Percentiles rank a stretch among this genome's conserved stretches.
These are phyloP conservation scores for Rhineura floridana DNA, from an alignment of 2,113 vertebrate species.

Conservation along the genomic window DNA sequence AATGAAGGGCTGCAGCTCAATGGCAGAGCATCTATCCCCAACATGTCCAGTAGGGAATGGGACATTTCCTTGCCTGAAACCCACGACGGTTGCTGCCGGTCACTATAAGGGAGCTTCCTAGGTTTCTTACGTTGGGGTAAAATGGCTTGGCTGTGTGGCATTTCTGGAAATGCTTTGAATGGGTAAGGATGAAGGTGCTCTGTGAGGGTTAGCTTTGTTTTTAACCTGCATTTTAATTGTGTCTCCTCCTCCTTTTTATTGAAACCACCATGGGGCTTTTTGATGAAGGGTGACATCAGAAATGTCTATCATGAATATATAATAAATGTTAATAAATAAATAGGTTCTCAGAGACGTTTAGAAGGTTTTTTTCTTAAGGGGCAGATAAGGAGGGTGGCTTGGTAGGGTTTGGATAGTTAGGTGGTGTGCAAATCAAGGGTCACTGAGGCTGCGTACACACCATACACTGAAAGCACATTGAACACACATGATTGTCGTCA, in stretches of 20 bases:
- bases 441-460: no score
- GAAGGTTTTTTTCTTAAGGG: not conserved
- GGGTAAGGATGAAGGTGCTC: not conserved
- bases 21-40: not conserved
- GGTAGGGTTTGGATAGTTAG: not conserved
- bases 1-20: not conserved
- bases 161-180: not conserved
- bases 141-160: no score
- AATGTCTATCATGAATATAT: not conserved
- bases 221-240: no score
- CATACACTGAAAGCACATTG: no score
- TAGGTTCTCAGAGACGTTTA: not conserved
- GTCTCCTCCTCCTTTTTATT: no score
- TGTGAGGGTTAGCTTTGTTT: no score
- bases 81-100: not conserved
- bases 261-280: no score
- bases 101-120: not conserved
- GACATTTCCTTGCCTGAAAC: not conserved
- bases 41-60: not conserved
- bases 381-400: not conserved
- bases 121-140: not conserved
- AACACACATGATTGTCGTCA: no score
- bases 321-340: not conserved
- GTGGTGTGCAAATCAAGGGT: not conserved
- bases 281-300: not conserved